A percentile compares a stretch with the other conserved stretches of the same genome.
These are phyloP conservation scores for Fistularia commersonii DNA, from an alignment of 2,797 vertebrate genomes.

Conservation along the genomic window DNA sequence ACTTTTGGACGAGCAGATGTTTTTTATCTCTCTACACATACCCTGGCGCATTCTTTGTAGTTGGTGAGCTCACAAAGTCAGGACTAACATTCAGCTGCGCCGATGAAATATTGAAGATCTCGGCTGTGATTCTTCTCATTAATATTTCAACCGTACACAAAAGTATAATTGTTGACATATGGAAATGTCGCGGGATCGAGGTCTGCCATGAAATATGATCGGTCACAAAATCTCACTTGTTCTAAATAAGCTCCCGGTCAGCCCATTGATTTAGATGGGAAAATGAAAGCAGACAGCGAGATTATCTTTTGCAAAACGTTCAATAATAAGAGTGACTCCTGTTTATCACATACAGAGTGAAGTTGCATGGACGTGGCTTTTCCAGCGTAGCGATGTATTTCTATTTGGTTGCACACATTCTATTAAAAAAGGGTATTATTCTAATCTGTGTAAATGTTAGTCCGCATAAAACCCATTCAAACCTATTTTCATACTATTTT, in stretches of 20 bases:
- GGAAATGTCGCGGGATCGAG: neutral
- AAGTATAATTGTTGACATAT: neutral
- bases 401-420: too few relatives aligned
- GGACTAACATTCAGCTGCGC: conserved; percentile 7
- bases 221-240: neutral
- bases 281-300: neutral
- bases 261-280: neutral
- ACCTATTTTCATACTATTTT: too few relatives aligned
- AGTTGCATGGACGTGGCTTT: too few relatives aligned
- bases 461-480: too few relatives aligned
- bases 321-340: too few relatives aligned
- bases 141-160: conserved; percentile 2
- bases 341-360: too few relatives aligned
- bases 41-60: conserved; percentile 17
- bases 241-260: neutral
- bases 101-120: conserved; percentile 4
- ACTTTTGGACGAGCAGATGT: conserved; percentile 47
- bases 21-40: conserved; percentile 43
- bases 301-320: too few relatives aligned
- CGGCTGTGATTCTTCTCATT: neutral
- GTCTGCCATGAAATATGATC: conserved; percentile 3
- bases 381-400: too few relatives aligned
- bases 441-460: too few relatives aligned
- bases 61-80: conserved; percentile 10
- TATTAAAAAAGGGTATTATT: too few relatives aligned